Base-by-base conservation (phyloP, 1,140 invertebrate genomes). In the Lordiphosa clarofinis region DNA sequence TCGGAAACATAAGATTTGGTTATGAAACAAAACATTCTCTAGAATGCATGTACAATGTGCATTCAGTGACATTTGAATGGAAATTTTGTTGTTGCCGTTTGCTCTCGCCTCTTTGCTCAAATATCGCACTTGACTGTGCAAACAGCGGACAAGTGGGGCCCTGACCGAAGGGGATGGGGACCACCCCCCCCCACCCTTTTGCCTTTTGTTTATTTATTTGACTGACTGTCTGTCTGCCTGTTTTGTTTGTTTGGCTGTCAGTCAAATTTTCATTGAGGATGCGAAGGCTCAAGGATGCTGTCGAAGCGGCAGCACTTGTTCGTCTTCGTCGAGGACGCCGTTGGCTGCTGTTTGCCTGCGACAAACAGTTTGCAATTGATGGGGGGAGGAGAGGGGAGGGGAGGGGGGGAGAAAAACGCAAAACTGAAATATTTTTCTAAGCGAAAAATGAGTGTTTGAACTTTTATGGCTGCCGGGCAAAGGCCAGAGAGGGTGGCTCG, bases 371-470 rank as follows among this genome's bases (percentile, higher is more conserved):
- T 38, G 28, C 39, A 21, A 56, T 8, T 28, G 37, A 11, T 12
- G 39, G 52, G 15, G 12, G 24, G 1, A 4, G 38, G 31, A 4
- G 11, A n/a, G 19, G 19, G 19, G 15, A 15, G 15, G 15, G 15
- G 15, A 11, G 5, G 6, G 8, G 11, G 5, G 19, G n/a, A 43
- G 21, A 42, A 44, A 38, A 39, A 42, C 47, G 35, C 15, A 69
- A 44, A 44, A 62, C 43, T 40, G 46, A 55, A 66, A 76, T 49
- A 75, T 75, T 78, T 72, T 79, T 56, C 68, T 87, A 79, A 84
- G 73, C 84, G 71, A 78, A 74, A 87, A 87, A 87, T 87, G 59
- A 87, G 74, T 87, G 71, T 87, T 86, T 87, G 78, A 87, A 87
- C 82, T 86, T 86, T 73, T 86, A 87, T 84, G 78, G 78, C 73